Evolutionary conservation across 1,140 invertebrate species (phyloP).

Genomic region (Helicoverpa zea): DNA sequence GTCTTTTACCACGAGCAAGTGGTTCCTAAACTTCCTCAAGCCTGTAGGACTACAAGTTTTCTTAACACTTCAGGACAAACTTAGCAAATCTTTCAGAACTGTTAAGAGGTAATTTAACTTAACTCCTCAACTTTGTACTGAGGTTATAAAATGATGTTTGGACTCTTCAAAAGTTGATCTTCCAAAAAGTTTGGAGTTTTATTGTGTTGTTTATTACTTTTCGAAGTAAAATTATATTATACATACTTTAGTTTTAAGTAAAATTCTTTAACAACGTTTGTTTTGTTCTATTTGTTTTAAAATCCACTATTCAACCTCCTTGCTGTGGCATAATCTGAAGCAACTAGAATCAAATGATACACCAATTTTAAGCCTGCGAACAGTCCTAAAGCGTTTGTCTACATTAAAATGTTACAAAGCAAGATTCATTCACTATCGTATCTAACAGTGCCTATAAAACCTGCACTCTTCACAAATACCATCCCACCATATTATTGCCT

Average conservation of each 20-base stretch:
- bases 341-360: no score
- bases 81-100: constrained; percentile 10
- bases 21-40: background rate
- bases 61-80: constrained; percentile 6
- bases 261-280: no score
- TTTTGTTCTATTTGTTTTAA: no score
- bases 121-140: constrained; percentile 10
- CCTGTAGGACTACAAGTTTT: background rate
- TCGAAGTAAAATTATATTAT: no score
- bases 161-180: background rate
- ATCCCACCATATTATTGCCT: background rate
- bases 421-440: no score
- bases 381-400: no score
- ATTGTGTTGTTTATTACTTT: no score
- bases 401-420: no score
- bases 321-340: no score
- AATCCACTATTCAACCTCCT: no score
- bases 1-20: background rate
- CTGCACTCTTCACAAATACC: background rate
- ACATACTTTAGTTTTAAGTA: no score
- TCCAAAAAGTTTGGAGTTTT: background rate
- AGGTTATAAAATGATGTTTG: background rate
- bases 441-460: background rate
- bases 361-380: no score
- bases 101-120: constrained; percentile 16